Evolutionary conservation across 2,113 vertebrate species (phyloP), one percentile per base, ranked within the genome.

Genomic region (Motacilla alba): DNA sequence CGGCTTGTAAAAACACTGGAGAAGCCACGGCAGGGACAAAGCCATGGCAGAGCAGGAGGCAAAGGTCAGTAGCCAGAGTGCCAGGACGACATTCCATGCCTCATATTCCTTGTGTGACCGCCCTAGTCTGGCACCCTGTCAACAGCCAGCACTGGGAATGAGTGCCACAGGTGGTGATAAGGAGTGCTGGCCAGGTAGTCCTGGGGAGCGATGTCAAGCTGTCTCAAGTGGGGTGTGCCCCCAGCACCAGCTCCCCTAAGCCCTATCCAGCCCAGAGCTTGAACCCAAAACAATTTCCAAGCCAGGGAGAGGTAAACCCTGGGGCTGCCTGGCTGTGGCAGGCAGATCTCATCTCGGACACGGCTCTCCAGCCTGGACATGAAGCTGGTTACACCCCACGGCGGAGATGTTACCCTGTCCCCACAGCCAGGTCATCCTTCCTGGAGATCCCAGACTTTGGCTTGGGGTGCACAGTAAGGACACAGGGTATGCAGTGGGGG

Each of bases 31-130:
- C 31, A 77, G 35, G 26, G 35, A 8, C 4, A 1, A 41, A 83
- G 63, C 55, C 47, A 6, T 4, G 64, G 56, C 27, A 35, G 15
- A 70, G 50, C 0, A 8, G 55, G 31, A 90, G 43, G 63, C 1
- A 0, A 70, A 43, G 22, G 26, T 31, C 17, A 7, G 49, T 17
- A 46, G 53, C 11, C n/a, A 22, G n/a, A 74, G 18, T 0, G 0
- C 31, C 33, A 28, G 24, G 66, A 33, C 1, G 13, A 43, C 43
- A 11, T 52, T 74, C 30, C 18, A 18, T 19, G 22, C 28, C 7
- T 3, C 14, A 26, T 9, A 11, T 33, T 81, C 22, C 13, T n/a
- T 27, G 39, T 11, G 21, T 62, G n/a, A 69, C 30, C 7, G 2
- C 22, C 30, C 26, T 16, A 24, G 31, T 11, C 44, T 44, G 52